Base-by-base conservation (phyloP, 1,140 invertebrate genomes). In the Drosophila micromelanica region DNA sequence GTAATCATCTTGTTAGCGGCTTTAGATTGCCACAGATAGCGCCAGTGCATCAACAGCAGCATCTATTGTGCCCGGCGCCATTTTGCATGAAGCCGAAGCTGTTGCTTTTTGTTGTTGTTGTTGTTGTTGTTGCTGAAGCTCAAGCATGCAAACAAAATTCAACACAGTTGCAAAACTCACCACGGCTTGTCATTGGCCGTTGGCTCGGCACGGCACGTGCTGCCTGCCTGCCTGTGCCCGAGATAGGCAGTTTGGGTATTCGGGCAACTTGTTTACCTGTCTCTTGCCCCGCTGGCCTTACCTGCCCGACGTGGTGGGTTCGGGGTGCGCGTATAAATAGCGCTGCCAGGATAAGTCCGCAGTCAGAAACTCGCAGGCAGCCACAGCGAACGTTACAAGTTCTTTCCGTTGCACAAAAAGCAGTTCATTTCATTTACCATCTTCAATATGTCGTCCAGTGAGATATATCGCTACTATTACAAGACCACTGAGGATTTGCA, bases 401-500 rank as follows among this genome's bases (percentile, higher is more conserved):
- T 49, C 23, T 17, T 52, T 23, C 48, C 15, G 56, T 40, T 23
- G 9, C 13, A 38, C 11, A 43, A 23, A 23, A 27, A 7, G n/a
- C 27, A 45, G 20, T 12, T 9, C n/a, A 38, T 61, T 9, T 11
- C 6, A 32, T 37, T 17, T 17, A 59, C n/a, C 32, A 32, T 15
- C 8, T 35, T 23, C 35, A 59, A 46, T 23, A 86, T 86, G 86
- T 86, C 90, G 73, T 89, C 90, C 74, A 91, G 90, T 86, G 90
- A 91, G 73, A 80, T 91, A 27, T 91, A 90, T 65, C 90, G 90
- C 55, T 91, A 91, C 20, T 91, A 91, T 51, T 91, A 91, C 72
- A 91, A 91, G 71, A 91, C 90, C 17, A 82, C 90, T 6, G 90
- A 91, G 76, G 90, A 91, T 73, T 73, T 91, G 68, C 90, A 91